Base-by-base conservation (phyloP, 53 echinoderm and acorn worm genomes). In the Paelopatides confundens region DNA sequence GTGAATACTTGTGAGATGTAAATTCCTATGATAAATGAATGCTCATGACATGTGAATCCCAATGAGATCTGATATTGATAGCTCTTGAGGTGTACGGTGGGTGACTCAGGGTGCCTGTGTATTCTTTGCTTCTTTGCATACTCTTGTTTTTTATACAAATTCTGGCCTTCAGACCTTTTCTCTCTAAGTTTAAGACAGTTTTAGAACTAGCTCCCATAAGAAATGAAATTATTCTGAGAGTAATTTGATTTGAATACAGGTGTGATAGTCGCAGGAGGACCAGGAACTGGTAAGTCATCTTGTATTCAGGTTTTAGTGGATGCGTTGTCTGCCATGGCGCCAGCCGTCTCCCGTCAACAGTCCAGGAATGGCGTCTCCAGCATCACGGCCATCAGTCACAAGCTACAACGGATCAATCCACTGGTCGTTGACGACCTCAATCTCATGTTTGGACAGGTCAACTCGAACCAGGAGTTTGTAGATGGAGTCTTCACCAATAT, bases 361-460 rank as follows among this genome's bases (percentile, higher is more conserved):
- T 93, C 95, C 14, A 21, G 65, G 33, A 92, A 92, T 89, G 92
- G 93, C 43, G 89, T 93, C 31, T 90, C 95, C 46, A 93, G 95
- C 76, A 95, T 98, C 62, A 93, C 97, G 8, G 63, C 95, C 36
- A 95, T 98, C 81, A 98, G 95, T 81, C 98, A 98, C 90, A 95
- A 95, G 70, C 92, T 98, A 30, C 98, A 98, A 86, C 88, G 95
- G 11, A 90, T 98, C 92, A 98, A 94, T 69, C 98, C 98, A 1
- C 85, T 98, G 85, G 98, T 98, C 14, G 98, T 98, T 28, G 98
- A 98, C 49, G 98, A 98, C 38, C 95, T 98, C 46, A 63, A 92
- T 1, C 94, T 98, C 46, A 94, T 98, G 94, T 98, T 98, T 82
- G 98, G 98, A 26, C 86, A 94, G 64, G 67, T 98, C 33, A 98